These are phyloP conservation scores for Bathynomus jamesi DNA, from an alignment of 1,140 invertebrate genomes.

Conservation along the genomic window DNA sequence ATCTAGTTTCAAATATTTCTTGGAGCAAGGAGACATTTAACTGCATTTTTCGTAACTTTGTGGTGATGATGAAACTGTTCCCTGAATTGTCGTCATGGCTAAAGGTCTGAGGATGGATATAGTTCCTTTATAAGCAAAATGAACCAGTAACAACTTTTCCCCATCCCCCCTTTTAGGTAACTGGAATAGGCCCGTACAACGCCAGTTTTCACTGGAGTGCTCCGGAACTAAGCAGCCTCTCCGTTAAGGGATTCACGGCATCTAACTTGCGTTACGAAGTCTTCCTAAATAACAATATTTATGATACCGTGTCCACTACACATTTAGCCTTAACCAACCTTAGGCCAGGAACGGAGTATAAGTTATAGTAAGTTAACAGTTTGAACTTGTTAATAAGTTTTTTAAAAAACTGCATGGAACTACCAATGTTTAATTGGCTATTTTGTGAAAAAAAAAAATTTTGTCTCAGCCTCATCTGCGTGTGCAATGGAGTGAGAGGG, in stretches of 20 bases:
- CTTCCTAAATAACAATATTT: conserved; percentile 23
- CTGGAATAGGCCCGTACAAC: conserved; percentile 21
- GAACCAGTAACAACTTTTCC: too few species aligned
- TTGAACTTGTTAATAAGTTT: too few species aligned
- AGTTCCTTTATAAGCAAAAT: too few species aligned
- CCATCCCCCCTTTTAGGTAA: too few species aligned
- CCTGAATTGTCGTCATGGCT: too few species aligned
- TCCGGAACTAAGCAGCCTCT: conserved; percentile 18
- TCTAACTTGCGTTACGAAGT: conserved; percentile 28
- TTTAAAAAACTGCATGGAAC: too few species aligned
- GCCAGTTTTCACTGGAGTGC: conserved; percentile 29
- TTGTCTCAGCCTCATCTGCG: conserved; percentile 23
- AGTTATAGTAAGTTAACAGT: conserved; percentile 35
- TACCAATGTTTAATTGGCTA: too few species aligned
- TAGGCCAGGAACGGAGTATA: conserved; percentile 32
- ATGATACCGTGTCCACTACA: conserved; percentile 13
- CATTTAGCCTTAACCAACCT: conserved; percentile 21
- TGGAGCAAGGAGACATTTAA: too few species aligned
- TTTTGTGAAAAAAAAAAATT: background rate
- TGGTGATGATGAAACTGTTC: too few species aligned
- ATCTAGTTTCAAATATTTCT: too few species aligned
- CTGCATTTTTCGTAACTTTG: too few species aligned
- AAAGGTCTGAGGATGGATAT: too few species aligned
- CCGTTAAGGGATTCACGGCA: conserved; percentile 8
- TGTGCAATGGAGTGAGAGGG: conserved; percentile 22